Percentiles rank a stretch among this genome's conserved stretches.
These are phyloP conservation scores for Tryphoninae sp. DNA, from an alignment of 2,888 invertebrate species.

Conservation along the genomic window DNA sequence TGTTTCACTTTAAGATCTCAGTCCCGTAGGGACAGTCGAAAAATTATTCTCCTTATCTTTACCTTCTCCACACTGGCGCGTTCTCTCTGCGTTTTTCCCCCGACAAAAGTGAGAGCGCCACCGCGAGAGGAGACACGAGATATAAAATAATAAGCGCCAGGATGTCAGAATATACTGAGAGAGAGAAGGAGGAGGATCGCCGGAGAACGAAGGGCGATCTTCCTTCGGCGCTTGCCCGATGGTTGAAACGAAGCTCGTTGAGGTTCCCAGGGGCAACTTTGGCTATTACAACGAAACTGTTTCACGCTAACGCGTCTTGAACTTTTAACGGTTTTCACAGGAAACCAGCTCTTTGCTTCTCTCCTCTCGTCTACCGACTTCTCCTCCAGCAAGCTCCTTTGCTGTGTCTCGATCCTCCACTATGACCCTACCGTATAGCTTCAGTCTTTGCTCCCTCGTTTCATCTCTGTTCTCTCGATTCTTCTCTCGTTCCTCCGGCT, in stretches of 20 bases:
- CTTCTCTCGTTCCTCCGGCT: background rate
- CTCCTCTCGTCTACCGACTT: conserved; percentile 29
- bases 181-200: conserved; percentile 25
- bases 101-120: conserved; percentile 15
- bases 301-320: conserved; percentile 78
- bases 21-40: conserved; percentile 64
- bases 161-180: conserved; percentile 40
- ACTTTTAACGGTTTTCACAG: conserved; percentile 76
- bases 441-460: conserved; percentile 2
- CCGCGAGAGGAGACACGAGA: conserved; percentile 66
- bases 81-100: conserved; percentile 51
- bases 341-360: conserved; percentile 54
- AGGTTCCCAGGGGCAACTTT: conserved; percentile 71
- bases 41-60: conserved; percentile 69
- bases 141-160: conserved; percentile 75
- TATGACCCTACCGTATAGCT: background rate
- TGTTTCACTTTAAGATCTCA: conserved; percentile 74
- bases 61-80: conserved; percentile 70
- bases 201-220: conserved; percentile 8
- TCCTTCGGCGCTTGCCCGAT: background rate
- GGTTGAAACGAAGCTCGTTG: conserved; percentile 20
- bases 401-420: conserved; percentile 27
- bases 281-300: conserved; percentile 79
- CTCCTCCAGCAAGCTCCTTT: conserved; percentile 48
- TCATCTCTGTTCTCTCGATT: background rate